These are phyloP conservation scores for Leuciscus idus DNA, from an alignment of 2,113 vertebrate genomes.

Conservation along the genomic window DNA sequence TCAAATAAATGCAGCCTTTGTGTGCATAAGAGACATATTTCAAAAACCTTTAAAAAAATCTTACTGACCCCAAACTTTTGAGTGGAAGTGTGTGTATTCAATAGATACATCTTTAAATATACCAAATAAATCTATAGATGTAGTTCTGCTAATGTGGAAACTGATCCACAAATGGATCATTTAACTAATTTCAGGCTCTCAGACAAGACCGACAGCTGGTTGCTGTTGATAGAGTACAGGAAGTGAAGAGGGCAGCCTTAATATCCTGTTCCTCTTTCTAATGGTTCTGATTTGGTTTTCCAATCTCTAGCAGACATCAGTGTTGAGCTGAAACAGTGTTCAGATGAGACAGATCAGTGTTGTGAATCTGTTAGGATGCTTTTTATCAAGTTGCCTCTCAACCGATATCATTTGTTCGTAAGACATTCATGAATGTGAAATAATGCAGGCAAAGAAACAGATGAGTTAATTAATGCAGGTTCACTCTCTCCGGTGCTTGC, in stretches of 20 bases:
- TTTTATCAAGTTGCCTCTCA: not conserved
- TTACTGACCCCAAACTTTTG: not conserved
- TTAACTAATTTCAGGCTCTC: not conserved
- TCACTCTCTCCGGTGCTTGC: not conserved
- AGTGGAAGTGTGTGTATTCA: not conserved
- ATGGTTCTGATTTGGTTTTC: not conserved
- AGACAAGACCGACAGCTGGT: not conserved
- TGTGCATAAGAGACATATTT: not conserved
- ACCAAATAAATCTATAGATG: not conserved
- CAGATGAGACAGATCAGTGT: not conserved
- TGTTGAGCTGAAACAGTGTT: not conserved
- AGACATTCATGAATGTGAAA: not conserved
- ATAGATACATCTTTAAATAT: not conserved
- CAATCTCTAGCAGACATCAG: conserved; percentile 44
- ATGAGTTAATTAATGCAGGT: conserved; percentile 10
- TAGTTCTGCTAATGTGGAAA: not conserved
- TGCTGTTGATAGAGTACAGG: not conserved
- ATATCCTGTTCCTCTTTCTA: conserved; percentile 38
- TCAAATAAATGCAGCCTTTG: not conserved
- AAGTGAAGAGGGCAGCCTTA: not conserved
- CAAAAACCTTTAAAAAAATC: not conserved
- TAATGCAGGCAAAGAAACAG: not conserved
- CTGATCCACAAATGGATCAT: not conserved
- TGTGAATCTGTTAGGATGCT: not conserved
- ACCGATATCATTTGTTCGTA: not conserved